These are phyloP conservation scores for Venusia cambrica DNA, from an alignment of 2,888 invertebrate species.

Conservation along the genomic window DNA sequence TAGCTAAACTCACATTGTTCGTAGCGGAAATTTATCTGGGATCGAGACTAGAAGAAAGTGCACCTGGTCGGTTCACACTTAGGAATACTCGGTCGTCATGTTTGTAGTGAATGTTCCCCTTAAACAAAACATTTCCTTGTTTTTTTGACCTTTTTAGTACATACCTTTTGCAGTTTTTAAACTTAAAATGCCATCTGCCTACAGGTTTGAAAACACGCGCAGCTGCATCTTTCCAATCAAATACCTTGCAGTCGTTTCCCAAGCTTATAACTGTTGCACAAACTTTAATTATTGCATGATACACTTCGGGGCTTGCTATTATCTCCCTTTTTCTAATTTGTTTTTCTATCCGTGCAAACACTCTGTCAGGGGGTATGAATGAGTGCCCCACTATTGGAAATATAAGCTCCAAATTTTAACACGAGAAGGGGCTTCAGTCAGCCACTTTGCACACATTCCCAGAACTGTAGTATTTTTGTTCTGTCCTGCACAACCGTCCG, in stretches of 20 bases:
- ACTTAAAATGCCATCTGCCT: constrained; percentile 27
- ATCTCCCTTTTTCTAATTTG: no score
- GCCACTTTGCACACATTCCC: constrained; percentile 5
- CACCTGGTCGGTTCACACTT: constrained; percentile 20
- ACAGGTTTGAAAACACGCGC: constrained; percentile 28
- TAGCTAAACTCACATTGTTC: constrained; percentile 9
- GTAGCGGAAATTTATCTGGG: constrained; percentile 13
- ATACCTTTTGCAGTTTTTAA: constrained; percentile 27
- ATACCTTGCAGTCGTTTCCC: constrained; percentile 24
- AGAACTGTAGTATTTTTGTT: constrained; percentile 5
- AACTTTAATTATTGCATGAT: constrained; percentile 13
- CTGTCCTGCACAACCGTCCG: constrained; percentile 3
- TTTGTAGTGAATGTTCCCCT: constrained; percentile 30
- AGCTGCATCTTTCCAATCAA: constrained; percentile 28
- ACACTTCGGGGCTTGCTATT: constrained; percentile 10
- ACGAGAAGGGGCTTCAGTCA: constrained; percentile 4
- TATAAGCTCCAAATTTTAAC: no score
- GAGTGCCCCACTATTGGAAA: no score
- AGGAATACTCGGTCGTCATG: constrained; percentile 25
- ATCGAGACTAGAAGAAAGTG: constrained; percentile 12
- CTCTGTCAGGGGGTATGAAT: no score
- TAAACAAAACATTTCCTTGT: constrained; percentile 28
- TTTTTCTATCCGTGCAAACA: no score
- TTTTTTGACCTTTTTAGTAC: constrained; percentile 29
- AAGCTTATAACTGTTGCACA: constrained; percentile 9